Conservation (phyloP, 2,113 vertebrate species). For the Oplegnathus fasciatus region DNA sequence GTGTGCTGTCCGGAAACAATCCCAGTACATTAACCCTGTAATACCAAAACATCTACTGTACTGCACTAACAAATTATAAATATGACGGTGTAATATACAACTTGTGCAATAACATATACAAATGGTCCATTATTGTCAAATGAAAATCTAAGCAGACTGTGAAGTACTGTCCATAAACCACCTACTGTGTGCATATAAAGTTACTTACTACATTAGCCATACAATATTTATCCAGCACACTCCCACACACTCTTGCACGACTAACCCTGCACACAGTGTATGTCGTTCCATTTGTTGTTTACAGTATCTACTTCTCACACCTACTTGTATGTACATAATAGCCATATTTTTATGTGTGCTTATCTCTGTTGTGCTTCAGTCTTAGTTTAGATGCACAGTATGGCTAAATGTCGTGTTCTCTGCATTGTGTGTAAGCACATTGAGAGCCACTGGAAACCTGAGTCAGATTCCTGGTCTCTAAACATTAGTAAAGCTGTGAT, state of each 20-base stretch:
- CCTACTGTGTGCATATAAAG: slow-evolving; percentile 6
- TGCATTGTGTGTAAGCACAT: not conserved
- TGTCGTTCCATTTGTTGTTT: slow-evolving; percentile 10
- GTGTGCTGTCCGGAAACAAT: not conserved
- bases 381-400: not conserved
- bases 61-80: not conserved
- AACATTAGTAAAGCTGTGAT: slow-evolving; percentile 9
- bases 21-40: not conserved
- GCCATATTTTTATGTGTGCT: not conserved
- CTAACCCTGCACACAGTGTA: not conserved
- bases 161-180: not conserved
- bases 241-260: not conserved
- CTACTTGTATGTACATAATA: not conserved
- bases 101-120: not conserved
- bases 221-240: slow-evolving; percentile 14
- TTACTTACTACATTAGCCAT: slow-evolving; percentile 8
- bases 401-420: not conserved
- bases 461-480: not conserved
- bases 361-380: not conserved
- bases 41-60: not conserved
- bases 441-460: not conserved
- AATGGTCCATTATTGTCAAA: slow-evolving; percentile 12
- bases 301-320: not conserved
- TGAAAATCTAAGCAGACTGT: not conserved
- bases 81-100: not conserved